A percentile compares a stretch with the other conserved stretches of the same genome.
Conservation (phyloP, 2,797 vertebrate genomes). For the Erpetoichthys calabaricus region DNA sequence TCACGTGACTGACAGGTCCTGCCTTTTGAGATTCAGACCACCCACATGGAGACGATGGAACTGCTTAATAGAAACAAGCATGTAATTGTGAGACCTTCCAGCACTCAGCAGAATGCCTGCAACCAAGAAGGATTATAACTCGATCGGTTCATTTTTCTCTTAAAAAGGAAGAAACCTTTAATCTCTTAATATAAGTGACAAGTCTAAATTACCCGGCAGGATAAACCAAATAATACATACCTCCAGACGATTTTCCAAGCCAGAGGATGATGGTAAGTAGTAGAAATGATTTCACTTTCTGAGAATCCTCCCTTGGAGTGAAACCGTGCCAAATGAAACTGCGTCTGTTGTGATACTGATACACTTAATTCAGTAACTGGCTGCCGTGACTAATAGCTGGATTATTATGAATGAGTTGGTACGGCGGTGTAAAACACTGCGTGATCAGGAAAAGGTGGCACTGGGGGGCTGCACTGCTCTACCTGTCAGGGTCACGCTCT, state of each 20-base stretch:
- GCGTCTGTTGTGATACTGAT: conserved; percentile 17
- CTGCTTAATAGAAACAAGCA: conserved; percentile 69
- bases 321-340: conserved; percentile 22
- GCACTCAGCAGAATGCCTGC: conserved; percentile 55
- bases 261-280: conserved; percentile 30
- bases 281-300: conserved; percentile 10
- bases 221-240: conserved; percentile 17
- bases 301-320: conserved; percentile 22
- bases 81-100: conserved; percentile 63
- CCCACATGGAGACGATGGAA: conserved; percentile 66
- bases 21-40: conserved; percentile 67
- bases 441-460: conserved; percentile 16
- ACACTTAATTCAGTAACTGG: conserved; percentile 14
- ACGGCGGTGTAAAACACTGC: conserved; percentile 12
- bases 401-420: conserved; percentile 13
- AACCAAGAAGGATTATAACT: conserved; percentile 47
- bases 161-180: conserved; percentile 19
- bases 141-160: conserved; percentile 37
- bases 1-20: conserved; percentile 72
- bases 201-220: conserved; percentile 11
- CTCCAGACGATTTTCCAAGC: conserved; percentile 21
- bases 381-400: conserved; percentile 10
- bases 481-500: too few species aligned
- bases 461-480: neutral
- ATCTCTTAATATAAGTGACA: conserved; percentile 21